A percentile compares a stretch with the other conserved stretches of the same genome.
Evolutionary conservation across 1,140 invertebrate genomes (phyloP).

Genomic region (Polypedilum vanderplanki): DNA sequence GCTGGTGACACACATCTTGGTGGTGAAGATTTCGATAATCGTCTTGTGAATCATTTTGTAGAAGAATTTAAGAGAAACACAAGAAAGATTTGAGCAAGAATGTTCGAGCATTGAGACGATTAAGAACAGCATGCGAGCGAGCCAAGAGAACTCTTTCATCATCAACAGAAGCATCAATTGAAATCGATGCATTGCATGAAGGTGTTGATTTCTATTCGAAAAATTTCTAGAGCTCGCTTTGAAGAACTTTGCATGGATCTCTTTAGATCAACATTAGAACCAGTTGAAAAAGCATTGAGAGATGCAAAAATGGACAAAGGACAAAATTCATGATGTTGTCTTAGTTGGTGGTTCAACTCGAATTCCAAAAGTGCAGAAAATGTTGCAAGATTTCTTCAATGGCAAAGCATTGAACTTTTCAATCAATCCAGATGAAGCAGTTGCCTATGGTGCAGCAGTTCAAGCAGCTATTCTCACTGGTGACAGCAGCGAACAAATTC

Average conservation of each 20-base stretch:
- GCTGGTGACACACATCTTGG: conserved; percentile 52
- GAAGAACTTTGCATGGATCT: conserved; percentile 57
- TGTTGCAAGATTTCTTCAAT: conserved; percentile 56
- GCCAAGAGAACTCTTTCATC: conserved; percentile 54
- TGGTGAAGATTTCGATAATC: conserved; percentile 82
- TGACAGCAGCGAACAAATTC: conserved; percentile 51
- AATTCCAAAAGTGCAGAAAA: conserved; percentile 56
- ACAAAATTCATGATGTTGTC: conserved; percentile 67
- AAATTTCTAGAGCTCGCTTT: conserved; percentile 54
- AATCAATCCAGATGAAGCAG: conserved; percentile 61
- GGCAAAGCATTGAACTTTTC: conserved; percentile 58
- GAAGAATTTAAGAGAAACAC: conserved; percentile 52
- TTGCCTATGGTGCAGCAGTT: conserved; percentile 59
- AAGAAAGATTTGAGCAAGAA: conserved; percentile 46
- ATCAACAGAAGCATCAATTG: conserved; percentile 51
- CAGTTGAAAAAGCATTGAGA: conserved; percentile 60
- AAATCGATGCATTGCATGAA: conserved; percentile 51
- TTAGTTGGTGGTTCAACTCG: conserved; percentile 73
- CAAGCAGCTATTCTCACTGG: conserved; percentile 58
- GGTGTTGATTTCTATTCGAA: conserved; percentile 56
- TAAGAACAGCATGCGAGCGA: conserved; percentile 58
- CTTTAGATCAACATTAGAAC: conserved; percentile 51
- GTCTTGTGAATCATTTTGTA: conserved; percentile 66
- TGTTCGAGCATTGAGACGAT: conserved; percentile 50
- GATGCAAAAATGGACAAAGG: conserved; percentile 68